These are phyloP conservation scores for Cryptoprocta ferox DNA, from an alignment of 2,797 vertebrate species.

Conservation along the genomic window DNA sequence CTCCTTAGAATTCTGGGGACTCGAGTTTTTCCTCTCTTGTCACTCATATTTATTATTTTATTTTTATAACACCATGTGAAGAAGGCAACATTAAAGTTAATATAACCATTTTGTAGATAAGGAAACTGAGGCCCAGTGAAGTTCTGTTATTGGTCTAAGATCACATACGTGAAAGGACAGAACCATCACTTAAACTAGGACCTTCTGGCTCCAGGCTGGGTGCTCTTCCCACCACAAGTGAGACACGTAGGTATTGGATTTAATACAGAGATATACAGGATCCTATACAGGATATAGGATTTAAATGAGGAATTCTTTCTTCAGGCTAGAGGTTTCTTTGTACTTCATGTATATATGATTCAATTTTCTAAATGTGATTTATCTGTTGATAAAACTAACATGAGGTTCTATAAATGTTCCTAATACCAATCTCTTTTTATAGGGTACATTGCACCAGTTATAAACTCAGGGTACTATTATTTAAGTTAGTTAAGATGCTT, in stretches of 20 bases:
- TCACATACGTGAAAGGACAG: not conserved
- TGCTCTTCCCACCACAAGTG: not conserved
- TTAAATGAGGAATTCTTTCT: not conserved
- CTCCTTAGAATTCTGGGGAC: not conserved
- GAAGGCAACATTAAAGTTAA: not conserved
- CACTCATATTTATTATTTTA: not conserved
- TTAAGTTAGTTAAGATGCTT: constrained; percentile 70
- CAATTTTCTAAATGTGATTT: constrained; percentile 48
- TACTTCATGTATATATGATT: not conserved
- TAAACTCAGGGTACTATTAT: constrained; percentile 46
- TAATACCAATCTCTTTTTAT: constrained; percentile 52
- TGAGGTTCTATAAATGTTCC: constrained; percentile 4
- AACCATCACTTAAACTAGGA: too few species aligned
- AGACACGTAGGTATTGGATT: not conserved
- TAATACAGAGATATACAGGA: not conserved
- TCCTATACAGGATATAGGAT: not conserved
- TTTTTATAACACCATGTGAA: not conserved
- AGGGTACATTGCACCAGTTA: constrained; percentile 30
- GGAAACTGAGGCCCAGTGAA: not conserved
- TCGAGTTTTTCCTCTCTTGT: not conserved
- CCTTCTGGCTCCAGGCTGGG: not conserved
- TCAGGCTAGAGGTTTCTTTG: not conserved
- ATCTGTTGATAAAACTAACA: constrained; percentile 41
- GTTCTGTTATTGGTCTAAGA: not conserved
- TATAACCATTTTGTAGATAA: not conserved